Base-by-base conservation (phyloP, 2,113 vertebrate genomes). In the Limnothrissa miodon region DNA sequence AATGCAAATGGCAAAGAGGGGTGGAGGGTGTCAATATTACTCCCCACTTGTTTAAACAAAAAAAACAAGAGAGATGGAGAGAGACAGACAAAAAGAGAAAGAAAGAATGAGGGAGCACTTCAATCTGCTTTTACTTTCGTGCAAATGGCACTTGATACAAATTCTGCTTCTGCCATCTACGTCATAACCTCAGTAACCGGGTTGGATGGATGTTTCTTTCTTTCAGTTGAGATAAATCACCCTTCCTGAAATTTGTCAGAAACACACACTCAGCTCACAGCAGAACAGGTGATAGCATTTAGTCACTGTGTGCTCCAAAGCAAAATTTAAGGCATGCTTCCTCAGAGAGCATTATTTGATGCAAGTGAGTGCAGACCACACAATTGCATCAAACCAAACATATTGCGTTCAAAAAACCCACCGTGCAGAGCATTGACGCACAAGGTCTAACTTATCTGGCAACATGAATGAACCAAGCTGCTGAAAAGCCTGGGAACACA, bases 201-300 rank as follows among this genome's bases (percentile, higher is more conserved):
- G 80, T 62, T 81, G 51, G 87, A 66, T 66, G 59, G 86, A 87
- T 90, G 78, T 81, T 85, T 81, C 82, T 85, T 53, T 78, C 78
- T 85, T 82, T 84, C 85, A 88, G 85, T 51, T 82, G 45, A 45
- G 85, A 91, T 89, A 86, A 88, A 90, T 90, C 42, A 45, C 83
- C 83, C 89, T 90, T 85, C 48, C 79, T 82, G 85, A 88, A 87
- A 89, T 91, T 86, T 82, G 85, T 79, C 80, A 82, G 89, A 89
- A 80, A 80, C 45, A 78, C 81, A 70, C 45, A 36, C 59, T 29
- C n/a, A 33, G 25, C 59, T 25, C 59, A 33, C 59, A 66, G 59
- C n/a, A 66, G 15, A 66, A 66, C 83, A 82, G 84, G 78, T 84
- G 83, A 88, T 45, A 86, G 45, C 70, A 81, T 53, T 83, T 83